Conservation (phyloP, 1,140 invertebrate genomes). For the Epicauta chinensis region DNA sequence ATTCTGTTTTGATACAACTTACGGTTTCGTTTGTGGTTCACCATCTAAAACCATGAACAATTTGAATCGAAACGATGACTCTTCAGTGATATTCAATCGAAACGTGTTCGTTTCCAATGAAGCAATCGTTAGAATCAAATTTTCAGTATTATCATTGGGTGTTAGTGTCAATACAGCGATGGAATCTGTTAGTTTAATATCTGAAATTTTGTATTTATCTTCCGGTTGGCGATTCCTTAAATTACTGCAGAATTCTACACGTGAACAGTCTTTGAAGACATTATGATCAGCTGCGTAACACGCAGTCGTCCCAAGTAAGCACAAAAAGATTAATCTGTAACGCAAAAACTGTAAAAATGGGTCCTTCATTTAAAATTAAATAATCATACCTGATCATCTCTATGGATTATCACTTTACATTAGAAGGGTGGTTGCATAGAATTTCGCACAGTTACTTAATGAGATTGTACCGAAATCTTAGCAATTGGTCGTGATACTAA, state of each 20-base stretch:
- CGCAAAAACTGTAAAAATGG: too few species aligned
- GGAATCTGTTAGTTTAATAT: neutral
- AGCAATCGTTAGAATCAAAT: slow-evolving; percentile 2
- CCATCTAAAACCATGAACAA: slow-evolving; percentile 14
- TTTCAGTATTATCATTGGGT: neutral
- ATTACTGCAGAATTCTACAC: slow-evolving; percentile 9
- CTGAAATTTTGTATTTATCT: slow-evolving; percentile 4
- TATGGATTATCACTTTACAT: too few species aligned
- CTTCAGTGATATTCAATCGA: slow-evolving; percentile 10
- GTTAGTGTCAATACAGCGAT: slow-evolving; percentile 11
- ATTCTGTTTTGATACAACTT: too few species aligned
- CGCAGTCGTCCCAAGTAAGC: too few species aligned
- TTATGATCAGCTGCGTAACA: slow-evolving; percentile 1
- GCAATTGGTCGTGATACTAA: too few species aligned
- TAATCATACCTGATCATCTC: too few species aligned
- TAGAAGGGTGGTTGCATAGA: too few species aligned
- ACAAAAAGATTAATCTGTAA: too few species aligned
- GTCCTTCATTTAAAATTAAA: too few species aligned
- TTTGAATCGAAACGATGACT: slow-evolving; percentile 15
- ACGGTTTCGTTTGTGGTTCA: neutral
- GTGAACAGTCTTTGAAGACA: slow-evolving; percentile 7
- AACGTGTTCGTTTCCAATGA: slow-evolving; percentile 8
- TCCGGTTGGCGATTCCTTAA: neutral
- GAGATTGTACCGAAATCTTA: too few species aligned
- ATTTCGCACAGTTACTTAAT: too few species aligned